Base-by-base conservation (phyloP, 2,113 vertebrate species). In the Charadrius vociferus region DNA sequence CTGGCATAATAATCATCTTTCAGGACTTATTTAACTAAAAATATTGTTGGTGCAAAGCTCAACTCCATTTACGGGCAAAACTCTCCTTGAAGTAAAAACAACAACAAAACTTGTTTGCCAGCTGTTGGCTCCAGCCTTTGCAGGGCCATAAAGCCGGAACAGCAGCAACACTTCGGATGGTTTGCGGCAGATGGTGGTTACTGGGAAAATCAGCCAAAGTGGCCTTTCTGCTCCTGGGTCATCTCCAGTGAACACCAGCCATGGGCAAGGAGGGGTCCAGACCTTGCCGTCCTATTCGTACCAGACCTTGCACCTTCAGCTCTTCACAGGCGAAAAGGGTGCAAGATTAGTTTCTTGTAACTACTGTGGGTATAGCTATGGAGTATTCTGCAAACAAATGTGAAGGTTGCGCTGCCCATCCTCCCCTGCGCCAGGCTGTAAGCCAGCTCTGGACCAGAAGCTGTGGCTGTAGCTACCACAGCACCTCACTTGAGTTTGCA, bases 61-160 rank as follows among this genome's bases (percentile, higher is more conserved):
- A 20, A 92, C 56, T 43, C 92, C 88, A 79, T 95, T 85, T 96
- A 92, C 63, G 88, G 95, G 77, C 88, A 96, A 92, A 96, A 94
- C 39, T 79, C 62, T 73, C 78, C 82, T 50, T 47, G 0, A 93
- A 95, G 75, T 63, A 78, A 92, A 65, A 85, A 81, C 72, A 74
- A 37, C 65, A 74, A 29, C 77, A 65, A 27, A 86, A 95, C n/a
- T 32, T 24, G 49, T 65, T 89, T 79, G 72, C 86, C 94, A 95
- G 96, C 83, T 92, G 93, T 14, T 75, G 86, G 78, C 88, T 75
- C 34, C 36, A 10, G 72, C 77, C 82, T 92, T n/a, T 19, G 36
- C 1, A 9, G 1, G 32, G 65, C 75, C 53, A 22, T 32, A 62
- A 34, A 55, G 2, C 70, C 32, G 53, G 50, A 34, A 70, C 6